These are phyloP conservation scores for Scatophagus argus DNA, from an alignment of 2,113 vertebrate genomes.

Conservation along the genomic window DNA sequence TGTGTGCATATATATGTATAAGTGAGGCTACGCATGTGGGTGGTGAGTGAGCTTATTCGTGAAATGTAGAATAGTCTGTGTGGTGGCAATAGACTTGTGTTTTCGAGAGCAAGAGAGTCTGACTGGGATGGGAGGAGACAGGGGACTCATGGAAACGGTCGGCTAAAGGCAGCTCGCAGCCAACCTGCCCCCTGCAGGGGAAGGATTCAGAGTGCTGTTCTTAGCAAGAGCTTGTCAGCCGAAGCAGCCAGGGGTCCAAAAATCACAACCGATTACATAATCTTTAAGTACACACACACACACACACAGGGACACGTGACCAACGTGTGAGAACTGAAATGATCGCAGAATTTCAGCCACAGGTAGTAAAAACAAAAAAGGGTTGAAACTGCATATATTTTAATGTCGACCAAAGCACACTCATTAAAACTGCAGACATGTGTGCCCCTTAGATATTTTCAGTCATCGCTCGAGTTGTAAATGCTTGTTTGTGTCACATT, in stretches of 20 bases:
- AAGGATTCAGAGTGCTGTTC: constrained; percentile 47
- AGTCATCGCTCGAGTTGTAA: not conserved
- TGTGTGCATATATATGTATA: not conserved
- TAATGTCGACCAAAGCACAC: constrained; percentile 14
- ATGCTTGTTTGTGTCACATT: not conserved
- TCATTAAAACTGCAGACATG: constrained; percentile 1
- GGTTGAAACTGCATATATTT: constrained; percentile 15
- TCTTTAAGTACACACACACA: constrained; percentile 26
- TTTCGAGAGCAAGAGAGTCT: constrained; percentile 9
- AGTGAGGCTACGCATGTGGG: not conserved
- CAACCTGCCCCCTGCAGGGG: constrained; percentile 54
- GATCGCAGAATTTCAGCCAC: constrained; percentile 12
- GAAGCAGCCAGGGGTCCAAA: constrained; percentile 44
- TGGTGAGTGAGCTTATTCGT: not conserved
- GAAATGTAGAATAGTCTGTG: not conserved
- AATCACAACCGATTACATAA: constrained; percentile 62
- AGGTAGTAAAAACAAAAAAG: constrained; percentile 9
- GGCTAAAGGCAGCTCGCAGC: constrained; percentile 52
- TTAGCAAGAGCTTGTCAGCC: constrained; percentile 53
- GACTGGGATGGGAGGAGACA: constrained; percentile 61
- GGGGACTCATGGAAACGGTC: constrained; percentile 58
- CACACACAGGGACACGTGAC: not conserved
- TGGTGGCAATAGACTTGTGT: constrained; percentile 14
- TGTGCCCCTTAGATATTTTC: not conserved
- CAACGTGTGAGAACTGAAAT: constrained; percentile 1